phyloP scores from a whole-genome alignment of 2,797 vertebrate species.

The Hipposideros larvatus region DNA sequence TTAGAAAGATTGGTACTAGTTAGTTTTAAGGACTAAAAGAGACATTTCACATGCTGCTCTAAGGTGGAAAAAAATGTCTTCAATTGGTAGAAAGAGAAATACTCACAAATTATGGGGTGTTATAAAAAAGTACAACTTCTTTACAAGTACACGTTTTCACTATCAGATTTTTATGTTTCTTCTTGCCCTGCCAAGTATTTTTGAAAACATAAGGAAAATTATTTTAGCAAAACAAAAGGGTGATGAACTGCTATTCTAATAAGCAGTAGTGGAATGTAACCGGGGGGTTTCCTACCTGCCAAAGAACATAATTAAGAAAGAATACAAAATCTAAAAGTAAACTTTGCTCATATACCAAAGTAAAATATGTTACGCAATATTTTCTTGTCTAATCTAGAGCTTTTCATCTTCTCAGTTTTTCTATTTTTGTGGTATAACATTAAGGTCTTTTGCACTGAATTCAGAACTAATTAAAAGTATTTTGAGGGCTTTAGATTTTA shows the following conservation, averaged over 20 bases:
- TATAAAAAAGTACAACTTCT: not conserved
- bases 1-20: not conserved
- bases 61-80: not conserved
- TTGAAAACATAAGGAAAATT: not conserved
- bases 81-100: not conserved
- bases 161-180: not conserved
- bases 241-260: not conserved
- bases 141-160: not conserved
- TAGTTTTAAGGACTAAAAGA: not conserved
- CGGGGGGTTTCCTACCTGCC: not conserved
- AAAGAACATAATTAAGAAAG: not conserved
- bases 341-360: not conserved
- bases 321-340: not conserved
- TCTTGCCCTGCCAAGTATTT: constrained; percentile 12
- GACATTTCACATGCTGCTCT: fast-evolving
- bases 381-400: not conserved
- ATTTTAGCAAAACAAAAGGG: not conserved
- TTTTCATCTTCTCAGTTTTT: not conserved
- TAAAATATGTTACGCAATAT: not conserved
- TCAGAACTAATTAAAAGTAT: constrained; percentile 49
- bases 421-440: not conserved
- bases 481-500: not conserved
- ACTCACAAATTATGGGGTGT: fast-evolving
- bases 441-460: not conserved
- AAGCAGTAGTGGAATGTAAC: not conserved